Base-by-base conservation (phyloP, 2,888 invertebrate species). In the Parnassius glacialis region DNA sequence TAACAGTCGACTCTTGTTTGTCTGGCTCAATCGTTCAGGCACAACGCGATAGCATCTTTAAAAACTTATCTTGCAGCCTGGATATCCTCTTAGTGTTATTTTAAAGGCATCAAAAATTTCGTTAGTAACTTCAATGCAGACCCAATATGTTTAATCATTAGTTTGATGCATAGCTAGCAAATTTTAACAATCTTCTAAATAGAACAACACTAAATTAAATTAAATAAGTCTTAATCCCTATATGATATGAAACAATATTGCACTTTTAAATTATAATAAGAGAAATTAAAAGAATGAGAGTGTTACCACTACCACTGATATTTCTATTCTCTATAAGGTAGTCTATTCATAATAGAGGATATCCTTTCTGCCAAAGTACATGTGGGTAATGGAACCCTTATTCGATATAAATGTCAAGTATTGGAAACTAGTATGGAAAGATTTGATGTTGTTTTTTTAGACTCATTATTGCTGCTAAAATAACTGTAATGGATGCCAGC, bases 151-250 rank as follows among this genome's bases (percentile, higher is more conserved):
- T 16, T 45, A 47, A 59, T 67, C 68, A 68, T 74, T 72, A 71
- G 72, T 68, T 67, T 70, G 74, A 71, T 76, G 76, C 78, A 77
- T 80, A 80, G 79, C 75, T 81, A 84, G 77, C 68, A 73, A 75
- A 75, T 74, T 64, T 55, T 34, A 58, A 67, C 60, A 64, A 62
- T 64, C 55, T 64, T 60, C 43, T 53, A 62, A 67, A 65, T 65
- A 64, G 63, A 59, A 72, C 67, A 74, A 76, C 78, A 82, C 81
- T 79, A 81, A 80, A 83, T 78, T 79, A 63, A 66, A 20, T 20
- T 2, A 45, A 47, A 44, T 45, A 55, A 56, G 43, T 61, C 34
- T 60, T 44, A 52, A 55, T 55, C 67, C 76, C 79, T 79, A 75
- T 80, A 76, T 76, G 72, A 74, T 79, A 79, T 71, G 74, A 70